These are phyloP conservation scores for Ceraclea dissimilis DNA, from an alignment of 2,888 invertebrate genomes.

Conservation along the genomic window DNA sequence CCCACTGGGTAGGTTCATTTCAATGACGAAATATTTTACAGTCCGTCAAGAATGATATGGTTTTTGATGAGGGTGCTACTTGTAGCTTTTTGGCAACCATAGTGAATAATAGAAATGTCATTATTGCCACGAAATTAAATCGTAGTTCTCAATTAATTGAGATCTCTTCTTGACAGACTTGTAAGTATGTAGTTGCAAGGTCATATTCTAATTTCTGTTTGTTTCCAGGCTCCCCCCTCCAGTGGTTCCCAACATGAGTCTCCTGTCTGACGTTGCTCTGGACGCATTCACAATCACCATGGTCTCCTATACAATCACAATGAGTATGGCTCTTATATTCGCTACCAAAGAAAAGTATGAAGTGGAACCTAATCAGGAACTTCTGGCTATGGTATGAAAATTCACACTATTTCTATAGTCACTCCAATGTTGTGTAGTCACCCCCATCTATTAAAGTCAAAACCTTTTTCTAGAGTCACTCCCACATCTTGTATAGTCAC, in stretches of 20 bases:
- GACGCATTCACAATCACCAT: slow-evolving; percentile 65
- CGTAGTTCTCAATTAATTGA: no score
- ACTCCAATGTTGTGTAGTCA: no score
- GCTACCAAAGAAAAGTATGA: slow-evolving; percentile 67
- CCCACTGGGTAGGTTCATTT: slow-evolving; percentile 77
- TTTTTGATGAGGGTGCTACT: no score
- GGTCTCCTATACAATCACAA: slow-evolving; percentile 70
- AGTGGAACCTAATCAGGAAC: slow-evolving; percentile 69
- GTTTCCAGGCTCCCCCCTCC: slow-evolving; percentile 56
- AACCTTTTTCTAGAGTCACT: not conserved
- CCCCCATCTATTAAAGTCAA: not conserved
- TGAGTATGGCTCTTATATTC: slow-evolving; percentile 77
- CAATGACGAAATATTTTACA: no score
- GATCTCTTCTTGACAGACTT: no score
- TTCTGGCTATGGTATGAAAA: slow-evolving; percentile 57
- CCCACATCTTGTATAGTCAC: not conserved
- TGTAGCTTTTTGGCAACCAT: no score
- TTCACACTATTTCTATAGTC: no score
- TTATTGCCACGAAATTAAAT: no score
- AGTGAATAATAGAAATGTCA: no score
- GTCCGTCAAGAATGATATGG: no score
- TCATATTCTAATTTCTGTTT: no score
- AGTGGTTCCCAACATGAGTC: slow-evolving; percentile 50
- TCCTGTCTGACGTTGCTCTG: slow-evolving; percentile 52
- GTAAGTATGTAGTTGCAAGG: no score